phyloP scores from a whole-genome alignment of 2,113 vertebrate species.

The Lycaon pictus region DNA sequence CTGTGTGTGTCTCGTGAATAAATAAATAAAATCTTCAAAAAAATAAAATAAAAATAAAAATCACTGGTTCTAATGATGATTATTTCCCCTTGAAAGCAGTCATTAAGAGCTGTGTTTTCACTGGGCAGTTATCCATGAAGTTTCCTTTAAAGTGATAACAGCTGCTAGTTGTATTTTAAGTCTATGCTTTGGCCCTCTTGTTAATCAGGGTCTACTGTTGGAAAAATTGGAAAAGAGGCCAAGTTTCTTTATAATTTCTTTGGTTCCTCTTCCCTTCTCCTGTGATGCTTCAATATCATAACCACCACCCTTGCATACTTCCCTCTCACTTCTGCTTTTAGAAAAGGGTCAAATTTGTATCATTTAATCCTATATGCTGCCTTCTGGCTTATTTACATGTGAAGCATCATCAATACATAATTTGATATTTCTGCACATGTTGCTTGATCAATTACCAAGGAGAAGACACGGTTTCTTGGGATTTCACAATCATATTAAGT shows the following conservation, averaged over 20 bases:
- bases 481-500: not conserved
- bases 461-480: not conserved
- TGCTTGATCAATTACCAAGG: not conserved
- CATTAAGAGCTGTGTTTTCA: slow-evolving; percentile 21
- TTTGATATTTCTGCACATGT: not conserved
- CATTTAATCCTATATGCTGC: not conserved
- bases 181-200: not conserved
- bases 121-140: not conserved
- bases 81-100: slow-evolving; percentile 3
- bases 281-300: not conserved
- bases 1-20: too few species aligned
- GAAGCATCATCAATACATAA: not conserved
- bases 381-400: not conserved
- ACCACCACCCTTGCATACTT: not conserved
- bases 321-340: not conserved
- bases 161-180: slow-evolving; percentile 19
- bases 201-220: not conserved
- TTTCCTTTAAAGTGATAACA: not conserved
- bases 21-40: too few species aligned
- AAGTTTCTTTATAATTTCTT: not conserved
- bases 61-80: not conserved
- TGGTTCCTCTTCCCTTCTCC: not conserved
- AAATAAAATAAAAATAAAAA: not conserved
- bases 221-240: not conserved
- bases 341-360: not conserved